Percentiles rank a stretch among this genome's conserved stretches.
These are phyloP conservation scores for Scalopus aquaticus DNA, from an alignment of 2,113 vertebrate species.

Conservation along the genomic window DNA sequence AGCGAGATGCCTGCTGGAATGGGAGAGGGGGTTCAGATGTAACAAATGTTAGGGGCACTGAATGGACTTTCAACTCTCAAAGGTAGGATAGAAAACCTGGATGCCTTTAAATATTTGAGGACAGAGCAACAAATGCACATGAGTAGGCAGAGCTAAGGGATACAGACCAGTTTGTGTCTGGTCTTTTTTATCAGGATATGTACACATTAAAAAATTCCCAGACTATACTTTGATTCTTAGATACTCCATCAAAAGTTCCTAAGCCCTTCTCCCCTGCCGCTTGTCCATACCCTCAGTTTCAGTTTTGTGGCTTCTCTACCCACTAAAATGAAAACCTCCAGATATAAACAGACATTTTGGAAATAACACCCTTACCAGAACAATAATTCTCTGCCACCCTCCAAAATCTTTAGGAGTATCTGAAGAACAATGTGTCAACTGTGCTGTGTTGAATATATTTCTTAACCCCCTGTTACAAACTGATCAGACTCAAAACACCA, in stretches of 20 bases:
- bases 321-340: not conserved
- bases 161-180: too few relatives aligned
- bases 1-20: not conserved
- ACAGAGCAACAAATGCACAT: not conserved
- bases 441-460: not conserved
- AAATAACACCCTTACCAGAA: not conserved
- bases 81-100: not conserved
- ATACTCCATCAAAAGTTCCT: not conserved
- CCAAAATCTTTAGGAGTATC: not conserved
- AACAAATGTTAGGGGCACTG: not conserved
- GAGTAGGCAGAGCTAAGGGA: fast-evolving
- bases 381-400: too few relatives aligned
- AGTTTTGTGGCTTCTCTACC: not conserved
- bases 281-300: not conserved
- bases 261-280: not conserved
- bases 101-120: not conserved
- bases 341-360: not conserved
- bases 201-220: not conserved
- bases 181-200: not conserved
- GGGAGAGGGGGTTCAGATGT: not conserved
- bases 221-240: not conserved
- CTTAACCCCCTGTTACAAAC: not conserved
- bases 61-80: not conserved
- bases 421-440: not conserved
- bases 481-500: not conserved